These are phyloP conservation scores for Drosophila siamana DNA, from an alignment of 2,888 invertebrate genomes.

Conservation along the genomic window DNA sequence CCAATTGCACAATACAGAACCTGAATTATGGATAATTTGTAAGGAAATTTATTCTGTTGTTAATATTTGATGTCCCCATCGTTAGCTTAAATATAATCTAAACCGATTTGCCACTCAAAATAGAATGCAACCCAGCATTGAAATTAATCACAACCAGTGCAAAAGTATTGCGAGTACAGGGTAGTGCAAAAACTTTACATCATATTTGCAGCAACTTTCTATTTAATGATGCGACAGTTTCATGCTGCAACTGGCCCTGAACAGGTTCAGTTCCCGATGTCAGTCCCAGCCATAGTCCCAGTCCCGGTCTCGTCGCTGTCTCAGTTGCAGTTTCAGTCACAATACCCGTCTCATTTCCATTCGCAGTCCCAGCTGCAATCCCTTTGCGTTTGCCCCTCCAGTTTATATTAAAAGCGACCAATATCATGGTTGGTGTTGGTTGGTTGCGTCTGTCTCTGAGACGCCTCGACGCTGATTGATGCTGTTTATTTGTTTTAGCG, in stretches of 20 bases:
- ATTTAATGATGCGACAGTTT: conserved; percentile 56
- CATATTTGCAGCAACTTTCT: conserved; percentile 59
- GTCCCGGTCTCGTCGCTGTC: too few species aligned
- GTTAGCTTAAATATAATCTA: too few species aligned
- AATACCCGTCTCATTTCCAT: neutral
- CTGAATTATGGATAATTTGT: too few species aligned
- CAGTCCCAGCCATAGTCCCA: too few species aligned
- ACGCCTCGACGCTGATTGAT: conserved; percentile 44
- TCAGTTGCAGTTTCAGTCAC: neutral
- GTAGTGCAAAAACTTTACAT: conserved; percentile 49
- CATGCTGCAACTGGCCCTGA: conserved; percentile 42
- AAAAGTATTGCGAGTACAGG: conserved; percentile 3
- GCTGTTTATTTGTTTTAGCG: conserved; percentile 50
- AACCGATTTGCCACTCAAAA: too few species aligned
- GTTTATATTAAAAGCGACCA: conserved; percentile 2
- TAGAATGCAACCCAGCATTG: too few species aligned
- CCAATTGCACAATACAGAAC: too few species aligned
- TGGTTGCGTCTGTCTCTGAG: conserved; percentile 33
- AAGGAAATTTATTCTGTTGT: too few species aligned
- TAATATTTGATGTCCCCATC: too few species aligned
- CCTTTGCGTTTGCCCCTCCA: neutral
- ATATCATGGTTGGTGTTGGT: conserved; percentile 31
- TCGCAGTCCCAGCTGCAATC: neutral
- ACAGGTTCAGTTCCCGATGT: conserved; percentile 30
- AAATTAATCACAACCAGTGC: neutral